These are phyloP conservation scores for Zygaena filipendulae DNA, from an alignment of 2,888 invertebrate genomes.

Conservation along the genomic window DNA sequence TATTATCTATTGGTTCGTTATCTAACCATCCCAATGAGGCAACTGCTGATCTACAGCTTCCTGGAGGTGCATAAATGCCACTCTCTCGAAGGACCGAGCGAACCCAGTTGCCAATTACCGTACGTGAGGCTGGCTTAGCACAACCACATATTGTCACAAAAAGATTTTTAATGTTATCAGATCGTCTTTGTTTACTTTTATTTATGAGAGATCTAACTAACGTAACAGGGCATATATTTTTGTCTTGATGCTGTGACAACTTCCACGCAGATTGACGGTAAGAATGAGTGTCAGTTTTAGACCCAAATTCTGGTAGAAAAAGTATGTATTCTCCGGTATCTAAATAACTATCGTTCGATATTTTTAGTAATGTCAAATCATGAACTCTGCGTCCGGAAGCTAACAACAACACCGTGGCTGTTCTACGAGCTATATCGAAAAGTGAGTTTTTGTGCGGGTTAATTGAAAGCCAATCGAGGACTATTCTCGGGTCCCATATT, in stretches of 20 bases:
- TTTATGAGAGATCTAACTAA: too few relatives aligned
- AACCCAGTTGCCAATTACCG: constrained; percentile 4
- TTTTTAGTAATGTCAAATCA: too few relatives aligned
- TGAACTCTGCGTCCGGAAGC: too few relatives aligned
- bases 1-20: constrained; percentile 4
- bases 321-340: constrained; percentile 3
- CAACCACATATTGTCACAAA: neutral
- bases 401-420: constrained; percentile 6
- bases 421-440: constrained; percentile 7
- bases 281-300: too few relatives aligned
- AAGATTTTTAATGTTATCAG: too few relatives aligned
- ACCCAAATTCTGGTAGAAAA: too few relatives aligned
- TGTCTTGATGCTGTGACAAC: neutral
- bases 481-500: constrained; percentile 8
- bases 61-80: constrained; percentile 4
- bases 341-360: constrained; percentile 1
- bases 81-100: constrained; percentile 1
- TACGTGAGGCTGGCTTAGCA: constrained; percentile 1
- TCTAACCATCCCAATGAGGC: constrained; percentile 4
- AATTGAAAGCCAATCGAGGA: constrained; percentile 7
- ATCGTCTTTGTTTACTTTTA: too few relatives aligned
- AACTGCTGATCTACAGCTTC: constrained; percentile 4
- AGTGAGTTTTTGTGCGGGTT: constrained; percentile 1
- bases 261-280: constrained; percentile 6
- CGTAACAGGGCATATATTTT: constrained; percentile 1